A percentile compares a stretch with the other conserved stretches of the same genome.
Conservation (phyloP, 2,888 invertebrate species). For the Agrotis exclamationis region DNA sequence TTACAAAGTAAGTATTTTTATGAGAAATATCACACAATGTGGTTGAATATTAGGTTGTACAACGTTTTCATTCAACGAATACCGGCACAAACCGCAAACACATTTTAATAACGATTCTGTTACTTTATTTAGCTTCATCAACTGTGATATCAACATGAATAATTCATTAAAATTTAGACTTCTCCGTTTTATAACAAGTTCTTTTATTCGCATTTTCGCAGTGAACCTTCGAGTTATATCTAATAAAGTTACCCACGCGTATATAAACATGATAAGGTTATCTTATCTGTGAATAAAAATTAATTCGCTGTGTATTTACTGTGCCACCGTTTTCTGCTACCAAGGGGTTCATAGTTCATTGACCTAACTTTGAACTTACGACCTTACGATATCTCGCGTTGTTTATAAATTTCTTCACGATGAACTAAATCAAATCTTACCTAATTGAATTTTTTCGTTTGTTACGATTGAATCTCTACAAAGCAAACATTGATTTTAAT, state of each 20-base stretch:
- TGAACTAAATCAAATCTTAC: neutral
- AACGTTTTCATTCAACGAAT: neutral
- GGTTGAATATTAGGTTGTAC: neutral
- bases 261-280: conserved; percentile 11
- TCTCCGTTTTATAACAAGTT: neutral
- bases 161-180: neutral
- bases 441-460: conserved; percentile 4
- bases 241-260: no score
- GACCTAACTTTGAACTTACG: conserved; percentile 31
- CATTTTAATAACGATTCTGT: neutral
- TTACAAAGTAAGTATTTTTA: neutral
- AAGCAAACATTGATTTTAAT: neutral
- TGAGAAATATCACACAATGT: neutral
- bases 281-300: conserved; percentile 11
- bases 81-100: neutral
- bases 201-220: neutral
- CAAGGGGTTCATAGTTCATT: conserved; percentile 34
- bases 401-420: conserved; percentile 8
- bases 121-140: neutral
- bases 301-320: conserved; percentile 1
- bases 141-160: conserved; percentile 6
- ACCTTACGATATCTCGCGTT: conserved; percentile 25
- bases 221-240: conserved; percentile 4
- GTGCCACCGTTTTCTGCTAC: neutral
- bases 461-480: conserved; percentile 6